Percentiles rank a stretch among this genome's conserved stretches.
Conservation (phyloP, 2,113 vertebrate species). For the Azemiops feae region DNA sequence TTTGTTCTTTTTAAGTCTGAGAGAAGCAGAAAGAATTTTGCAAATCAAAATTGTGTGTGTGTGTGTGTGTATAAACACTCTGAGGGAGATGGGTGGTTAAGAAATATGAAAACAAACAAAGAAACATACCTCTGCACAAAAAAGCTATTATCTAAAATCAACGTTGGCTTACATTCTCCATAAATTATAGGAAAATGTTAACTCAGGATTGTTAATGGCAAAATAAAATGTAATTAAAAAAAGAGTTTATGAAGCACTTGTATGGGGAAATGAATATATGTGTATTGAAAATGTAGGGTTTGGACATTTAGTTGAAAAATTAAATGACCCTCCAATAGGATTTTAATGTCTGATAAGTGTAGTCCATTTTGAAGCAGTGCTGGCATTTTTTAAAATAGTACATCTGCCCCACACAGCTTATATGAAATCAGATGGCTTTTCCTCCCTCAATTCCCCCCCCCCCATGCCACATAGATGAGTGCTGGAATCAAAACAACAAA, state of each 20-base stretch:
- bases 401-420: background rate
- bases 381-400: background rate
- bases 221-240: background rate
- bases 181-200: background rate
- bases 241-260: background rate
- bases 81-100: background rate
- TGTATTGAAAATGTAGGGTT: background rate
- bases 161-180: background rate
- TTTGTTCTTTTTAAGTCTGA: background rate
- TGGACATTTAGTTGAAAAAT: background rate
- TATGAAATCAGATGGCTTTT: background rate
- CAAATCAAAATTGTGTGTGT: background rate
- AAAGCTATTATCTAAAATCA: background rate
- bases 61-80: background rate
- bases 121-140: background rate
- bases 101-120: background rate
- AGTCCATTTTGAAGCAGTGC: background rate
- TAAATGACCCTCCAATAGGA: background rate
- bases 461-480: background rate
- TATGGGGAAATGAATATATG: background rate
- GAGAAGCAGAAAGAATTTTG: background rate
- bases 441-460: background rate
- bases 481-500: background rate
- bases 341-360: background rate
- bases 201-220: too few species aligned